phyloP scores from a whole-genome alignment of 1,140 invertebrate species.

The Drosophila micromelanica region DNA sequence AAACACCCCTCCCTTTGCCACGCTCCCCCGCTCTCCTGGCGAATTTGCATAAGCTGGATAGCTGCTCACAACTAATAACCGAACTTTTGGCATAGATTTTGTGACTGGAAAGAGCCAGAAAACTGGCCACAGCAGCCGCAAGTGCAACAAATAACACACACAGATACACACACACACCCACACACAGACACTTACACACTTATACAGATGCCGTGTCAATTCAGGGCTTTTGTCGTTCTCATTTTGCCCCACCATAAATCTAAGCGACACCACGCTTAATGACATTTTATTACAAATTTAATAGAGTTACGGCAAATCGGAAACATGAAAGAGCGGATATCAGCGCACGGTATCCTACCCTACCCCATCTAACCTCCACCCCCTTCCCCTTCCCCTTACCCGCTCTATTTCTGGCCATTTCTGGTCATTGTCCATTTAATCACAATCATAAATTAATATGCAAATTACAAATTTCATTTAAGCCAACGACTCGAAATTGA shows the following conservation, averaged over 20 bases:
- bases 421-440: slow-evolving; percentile 41
- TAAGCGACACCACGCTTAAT: slow-evolving; percentile 64
- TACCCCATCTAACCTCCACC: no score
- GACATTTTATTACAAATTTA: slow-evolving; percentile 74
- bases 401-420: not conserved
- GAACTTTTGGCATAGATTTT: slow-evolving; percentile 49
- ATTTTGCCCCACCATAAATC: slow-evolving; percentile 62
- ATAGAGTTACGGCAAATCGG: slow-evolving; percentile 41
- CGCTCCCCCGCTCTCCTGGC: no score
- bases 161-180: slow-evolving; percentile 16
- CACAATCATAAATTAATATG: slow-evolving; percentile 65
- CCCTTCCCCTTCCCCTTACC: no score
- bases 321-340: slow-evolving; percentile 24
- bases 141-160: slow-evolving; percentile 20
- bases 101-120: not conserved
- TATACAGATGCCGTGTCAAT: not conserved
- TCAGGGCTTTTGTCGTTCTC: slow-evolving; percentile 24
- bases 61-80: slow-evolving; percentile 48
- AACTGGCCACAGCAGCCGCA: slow-evolving; percentile 40
- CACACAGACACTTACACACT: slow-evolving; percentile 7
- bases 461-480: slow-evolving; percentile 60
- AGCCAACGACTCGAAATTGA: slow-evolving; percentile 41
- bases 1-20: no score
- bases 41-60: slow-evolving; percentile 47
- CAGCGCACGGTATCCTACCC: not conserved